These are phyloP conservation scores for Podarcis raffonei DNA, from an alignment of 2,113 vertebrate genomes.

Conservation along the genomic window DNA sequence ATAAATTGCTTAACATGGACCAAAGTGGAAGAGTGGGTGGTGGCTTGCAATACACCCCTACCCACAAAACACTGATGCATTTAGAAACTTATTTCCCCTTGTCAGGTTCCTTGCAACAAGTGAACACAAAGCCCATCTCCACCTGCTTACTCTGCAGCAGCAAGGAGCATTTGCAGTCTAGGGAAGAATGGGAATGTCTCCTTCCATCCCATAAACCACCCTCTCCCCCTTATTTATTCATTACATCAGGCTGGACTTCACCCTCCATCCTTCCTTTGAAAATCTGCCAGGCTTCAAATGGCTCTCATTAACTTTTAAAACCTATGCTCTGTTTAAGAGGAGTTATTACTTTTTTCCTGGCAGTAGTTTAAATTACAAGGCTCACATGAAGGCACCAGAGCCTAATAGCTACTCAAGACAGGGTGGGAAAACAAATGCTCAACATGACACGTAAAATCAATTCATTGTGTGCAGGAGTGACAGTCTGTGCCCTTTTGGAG, in stretches of 20 bases:
- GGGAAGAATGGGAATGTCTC: constrained; percentile 11
- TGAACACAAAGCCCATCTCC: not conserved
- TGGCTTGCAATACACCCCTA: constrained; percentile 1
- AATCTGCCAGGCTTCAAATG: constrained; percentile 69
- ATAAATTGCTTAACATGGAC: constrained; percentile 42
- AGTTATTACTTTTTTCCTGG: constrained; percentile 69
- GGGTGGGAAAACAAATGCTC: constrained; percentile 34
- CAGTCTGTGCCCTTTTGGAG: too few relatives aligned
- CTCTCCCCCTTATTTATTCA: constrained; percentile 1
- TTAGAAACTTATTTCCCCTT: constrained; percentile 48
- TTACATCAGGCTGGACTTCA: constrained; percentile 42
- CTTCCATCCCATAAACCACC: not conserved
- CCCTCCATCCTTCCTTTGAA: constrained; percentile 48
- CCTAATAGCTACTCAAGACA: constrained; percentile 48
- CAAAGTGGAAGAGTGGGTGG: not conserved
- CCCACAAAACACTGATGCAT: not conserved
- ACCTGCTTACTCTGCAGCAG: not conserved
- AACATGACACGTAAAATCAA: fast-evolving
- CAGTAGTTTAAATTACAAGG: constrained; percentile 51
- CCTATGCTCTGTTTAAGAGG: constrained; percentile 56
- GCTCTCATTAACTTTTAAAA: constrained; percentile 70
- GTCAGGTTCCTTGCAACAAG: not conserved
- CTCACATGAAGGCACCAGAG: constrained; percentile 49
- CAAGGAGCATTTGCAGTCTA: not conserved
- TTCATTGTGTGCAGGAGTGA: too few relatives aligned